These are phyloP conservation scores for Antechinus flavipes DNA, from an alignment of 2,113 vertebrate genomes.

Conservation along the genomic window DNA sequence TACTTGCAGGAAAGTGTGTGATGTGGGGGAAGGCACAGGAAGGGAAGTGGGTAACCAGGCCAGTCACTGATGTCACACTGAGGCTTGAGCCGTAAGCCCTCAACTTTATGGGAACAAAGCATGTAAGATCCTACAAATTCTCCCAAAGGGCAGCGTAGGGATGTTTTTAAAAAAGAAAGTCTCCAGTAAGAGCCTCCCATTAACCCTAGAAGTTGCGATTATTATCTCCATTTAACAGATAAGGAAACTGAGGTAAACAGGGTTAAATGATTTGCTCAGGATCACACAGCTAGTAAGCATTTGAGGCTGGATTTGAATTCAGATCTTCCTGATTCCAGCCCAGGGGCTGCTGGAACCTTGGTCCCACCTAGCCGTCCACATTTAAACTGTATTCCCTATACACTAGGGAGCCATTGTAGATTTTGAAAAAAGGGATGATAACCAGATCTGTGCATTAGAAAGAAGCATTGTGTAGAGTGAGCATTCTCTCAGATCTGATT, in stretches of 20 bases:
- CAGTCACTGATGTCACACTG: not conserved
- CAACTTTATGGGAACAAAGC: not conserved
- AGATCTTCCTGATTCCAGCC: not conserved
- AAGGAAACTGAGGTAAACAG: not conserved
- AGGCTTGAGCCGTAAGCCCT: not conserved
- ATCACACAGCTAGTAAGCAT: not conserved
- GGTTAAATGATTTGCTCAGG: not conserved
- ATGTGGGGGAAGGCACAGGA: not conserved
- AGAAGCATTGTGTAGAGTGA: not conserved
- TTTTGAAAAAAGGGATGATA: not conserved
- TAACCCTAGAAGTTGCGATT: not conserved
- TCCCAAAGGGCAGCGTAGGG: not conserved
- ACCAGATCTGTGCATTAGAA: not conserved
- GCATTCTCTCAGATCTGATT: not conserved
- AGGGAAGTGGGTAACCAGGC: not conserved
- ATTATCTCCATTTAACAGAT: not conserved
- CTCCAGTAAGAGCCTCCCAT: not conserved
- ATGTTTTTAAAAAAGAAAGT: not conserved
- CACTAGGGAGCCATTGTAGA: not conserved
- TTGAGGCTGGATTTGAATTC: not conserved
- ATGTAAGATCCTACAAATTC: not conserved
- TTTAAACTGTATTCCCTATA: not conserved
- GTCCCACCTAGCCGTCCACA: not conserved
- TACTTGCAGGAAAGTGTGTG: not conserved
- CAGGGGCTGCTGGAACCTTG: not conserved